Evolutionary conservation across 2,797 vertebrate genomes (phyloP).

Genomic region (Pempheris klunzingeri): DNA sequence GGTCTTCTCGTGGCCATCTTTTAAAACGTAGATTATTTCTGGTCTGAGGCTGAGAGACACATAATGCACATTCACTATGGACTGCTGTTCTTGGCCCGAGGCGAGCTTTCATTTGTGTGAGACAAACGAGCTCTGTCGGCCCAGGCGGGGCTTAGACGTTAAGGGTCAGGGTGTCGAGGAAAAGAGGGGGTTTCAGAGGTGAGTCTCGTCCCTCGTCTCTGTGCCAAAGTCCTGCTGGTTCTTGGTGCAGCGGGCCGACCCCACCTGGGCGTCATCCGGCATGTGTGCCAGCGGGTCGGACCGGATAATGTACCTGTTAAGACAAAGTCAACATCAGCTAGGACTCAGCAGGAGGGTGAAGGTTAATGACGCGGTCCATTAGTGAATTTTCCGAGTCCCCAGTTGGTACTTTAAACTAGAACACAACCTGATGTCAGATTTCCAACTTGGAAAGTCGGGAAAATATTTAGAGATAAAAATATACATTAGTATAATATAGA

Average conservation of each 20-base stretch:
- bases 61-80: slow-evolving; percentile 54
- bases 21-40: slow-evolving; percentile 17
- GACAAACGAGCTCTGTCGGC: slow-evolving; percentile 19
- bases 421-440: too few relatives aligned
- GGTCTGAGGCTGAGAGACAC: slow-evolving; percentile 44
- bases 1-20: slow-evolving; percentile 21
- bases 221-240: slow-evolving; percentile 87
- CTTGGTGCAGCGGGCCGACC: slow-evolving; percentile 82
- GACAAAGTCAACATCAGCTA: slow-evolving; percentile 17
- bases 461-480: too few relatives aligned
- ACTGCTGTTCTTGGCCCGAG: slow-evolving; percentile 8
- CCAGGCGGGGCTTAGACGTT: slow-evolving; percentile 40
- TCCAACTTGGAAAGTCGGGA: too few relatives aligned
- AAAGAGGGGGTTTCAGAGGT: slow-evolving; percentile 84
- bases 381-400: too few relatives aligned
- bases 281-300: slow-evolving; percentile 95
- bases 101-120: slow-evolving; percentile 22
- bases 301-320: slow-evolving; percentile 94
- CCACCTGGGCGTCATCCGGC: slow-evolving; percentile 88
- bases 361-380: too few relatives aligned
- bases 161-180: slow-evolving; percentile 57
- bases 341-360: not conserved
- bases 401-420: too few relatives aligned
- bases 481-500: too few relatives aligned
- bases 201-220: slow-evolving; percentile 92